A percentile compares a stretch with the other conserved stretches of the same genome.
phyloP scores from a whole-genome alignment of 2,888 invertebrate genomes.

The Meteorus colon region DNA sequence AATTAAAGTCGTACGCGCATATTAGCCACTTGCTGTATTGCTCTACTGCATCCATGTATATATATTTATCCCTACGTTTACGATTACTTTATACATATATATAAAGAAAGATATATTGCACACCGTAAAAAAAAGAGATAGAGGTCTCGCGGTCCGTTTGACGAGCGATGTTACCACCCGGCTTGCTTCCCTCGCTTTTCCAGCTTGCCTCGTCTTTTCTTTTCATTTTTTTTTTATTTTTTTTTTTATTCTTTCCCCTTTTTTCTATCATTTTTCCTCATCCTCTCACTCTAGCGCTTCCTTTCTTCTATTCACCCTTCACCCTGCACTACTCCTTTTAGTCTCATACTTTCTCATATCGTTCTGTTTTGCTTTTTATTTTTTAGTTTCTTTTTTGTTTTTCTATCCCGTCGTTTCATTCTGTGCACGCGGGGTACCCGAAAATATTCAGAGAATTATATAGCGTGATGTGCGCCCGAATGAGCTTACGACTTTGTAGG shows the following conservation, averaged over 20 bases:
- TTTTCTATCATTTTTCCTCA: conserved; percentile 17
- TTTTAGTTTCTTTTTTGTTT: conserved; percentile 2
- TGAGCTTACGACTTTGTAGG: conserved; percentile 45
- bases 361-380: conserved; percentile 17
- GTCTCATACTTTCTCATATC: conserved; percentile 16
- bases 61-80: conserved; percentile 35
- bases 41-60: background rate
- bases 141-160: conserved; percentile 49
- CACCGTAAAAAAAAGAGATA: conserved; percentile 46
- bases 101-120: conserved; percentile 37
- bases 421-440: conserved; percentile 17
- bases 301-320: conserved; percentile 13
- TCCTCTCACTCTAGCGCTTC: conserved; percentile 15
- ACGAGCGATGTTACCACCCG: conserved; percentile 44
- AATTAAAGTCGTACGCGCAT: conserved; percentile 11
- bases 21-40: background rate
- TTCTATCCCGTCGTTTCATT: conserved; percentile 14
- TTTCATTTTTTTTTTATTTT: conserved; percentile 21
- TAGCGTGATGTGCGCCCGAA: conserved; percentile 39
- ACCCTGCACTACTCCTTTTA: conserved; percentile 8
- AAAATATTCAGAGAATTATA: conserved; percentile 29
- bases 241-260: conserved; percentile 25
- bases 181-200: conserved; percentile 28
- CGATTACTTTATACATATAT: conserved; percentile 44
- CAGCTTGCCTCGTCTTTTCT: conserved; percentile 21